Base-by-base conservation (phyloP, 1,140 invertebrate genomes). In the Pristionchus pacificus region DNA sequence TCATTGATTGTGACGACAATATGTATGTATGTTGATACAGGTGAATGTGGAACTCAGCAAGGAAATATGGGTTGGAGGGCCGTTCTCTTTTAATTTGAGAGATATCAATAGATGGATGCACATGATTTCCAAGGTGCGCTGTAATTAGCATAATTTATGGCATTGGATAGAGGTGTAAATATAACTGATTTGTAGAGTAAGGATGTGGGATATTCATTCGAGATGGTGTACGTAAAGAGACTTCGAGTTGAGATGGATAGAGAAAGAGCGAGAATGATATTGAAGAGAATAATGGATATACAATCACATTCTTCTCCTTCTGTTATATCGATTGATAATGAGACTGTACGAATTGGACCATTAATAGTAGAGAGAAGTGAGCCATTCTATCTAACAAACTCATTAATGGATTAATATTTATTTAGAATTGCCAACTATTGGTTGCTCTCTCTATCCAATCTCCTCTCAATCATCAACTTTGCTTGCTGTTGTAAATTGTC, bases 1-100 rank as follows among this genome's bases (percentile, higher is more conserved):
- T 6, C 6, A 49, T 10, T 19, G 6, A 49, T 49, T 6, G 19
- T 10, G 38, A 19, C 6, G 19, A 49, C 6, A 49, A 49, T 49
- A 49, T 10, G 38, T 10, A 19, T 10, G 6, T 6, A 49, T 6
- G 38, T 19, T 10, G 6, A 49, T 49, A 10, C 38, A 49, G 38
- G 38, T 49, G 6, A 49, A 49, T 49, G 19, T 6, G 6, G 38
- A 6, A 95, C 97, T 78, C 95, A 93, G 78, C 86, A 85, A 84
- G 85, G 95, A 14, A 86, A 88, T 13, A 81, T 86, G 60, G 88
- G 90, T 79, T 27, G 78, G 93, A 3, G 88, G 90, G 0, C 94
- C 94, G 0, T 98, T 92, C 90, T 96, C 98, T 84, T 93, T 97
- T 85, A 99, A 99, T 87, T 85, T 99, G 33, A 87, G 97, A 78